Conservation (phyloP, 2,797 vertebrate species). For the Babyrousa celebensis region DNA sequence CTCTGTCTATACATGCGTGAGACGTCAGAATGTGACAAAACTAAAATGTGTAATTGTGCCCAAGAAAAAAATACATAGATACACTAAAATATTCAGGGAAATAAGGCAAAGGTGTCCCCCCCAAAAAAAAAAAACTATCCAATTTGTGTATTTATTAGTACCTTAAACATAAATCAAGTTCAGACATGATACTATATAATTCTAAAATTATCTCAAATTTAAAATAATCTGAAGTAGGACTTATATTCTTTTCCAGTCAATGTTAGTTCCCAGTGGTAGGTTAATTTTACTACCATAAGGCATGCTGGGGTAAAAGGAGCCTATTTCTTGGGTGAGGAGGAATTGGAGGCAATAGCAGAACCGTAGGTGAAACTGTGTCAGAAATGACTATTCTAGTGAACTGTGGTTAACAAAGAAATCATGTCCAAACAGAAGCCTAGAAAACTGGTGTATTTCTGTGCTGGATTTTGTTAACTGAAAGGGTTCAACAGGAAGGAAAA, state of each 20-base stretch:
- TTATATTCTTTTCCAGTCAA: conserved; percentile 3
- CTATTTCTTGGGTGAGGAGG: background rate
- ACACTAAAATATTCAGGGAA: background rate
- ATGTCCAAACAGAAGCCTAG: background rate
- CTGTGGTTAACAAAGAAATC: background rate
- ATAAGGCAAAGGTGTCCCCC: background rate
- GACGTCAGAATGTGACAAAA: conserved; percentile 6
- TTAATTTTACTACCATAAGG: background rate
- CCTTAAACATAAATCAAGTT: conserved; percentile 39
- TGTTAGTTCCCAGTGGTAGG: background rate
- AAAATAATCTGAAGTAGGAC: background rate
- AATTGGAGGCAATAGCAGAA: background rate
- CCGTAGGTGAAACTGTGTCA: background rate
- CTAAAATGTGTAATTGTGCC: background rate
- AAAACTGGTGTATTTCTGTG: background rate
- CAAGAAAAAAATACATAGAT: background rate
- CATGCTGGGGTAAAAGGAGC: background rate
- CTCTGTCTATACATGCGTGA: background rate
- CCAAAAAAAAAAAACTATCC: background rate
- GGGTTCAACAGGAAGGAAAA: background rate
- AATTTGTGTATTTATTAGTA: background rate
- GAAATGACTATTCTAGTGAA: background rate
- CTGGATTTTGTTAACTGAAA: conserved; percentile 11
- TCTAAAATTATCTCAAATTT: conserved; percentile 27
- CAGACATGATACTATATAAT: background rate